phyloP scores from a whole-genome alignment of 2,888 invertebrate genomes.

The Apodemia zela region DNA sequence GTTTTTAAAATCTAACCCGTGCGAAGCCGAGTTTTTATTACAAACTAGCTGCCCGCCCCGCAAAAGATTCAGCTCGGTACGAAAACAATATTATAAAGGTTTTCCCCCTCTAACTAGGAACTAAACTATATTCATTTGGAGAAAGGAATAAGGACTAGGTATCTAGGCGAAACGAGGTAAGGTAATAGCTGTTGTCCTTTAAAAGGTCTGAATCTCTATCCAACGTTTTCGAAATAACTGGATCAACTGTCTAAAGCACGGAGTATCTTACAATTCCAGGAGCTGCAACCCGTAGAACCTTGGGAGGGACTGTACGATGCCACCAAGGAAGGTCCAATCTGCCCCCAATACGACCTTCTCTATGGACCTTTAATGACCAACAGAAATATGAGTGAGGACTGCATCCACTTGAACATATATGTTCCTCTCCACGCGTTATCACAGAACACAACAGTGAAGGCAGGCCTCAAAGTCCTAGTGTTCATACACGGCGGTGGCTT shows the following conservation, averaged over 20 bases:
- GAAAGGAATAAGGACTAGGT: no score
- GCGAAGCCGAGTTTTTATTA: no score
- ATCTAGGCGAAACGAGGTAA: no score
- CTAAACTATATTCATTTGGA: no score
- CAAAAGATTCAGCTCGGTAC: no score
- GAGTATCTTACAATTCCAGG: slow-evolving; percentile 58
- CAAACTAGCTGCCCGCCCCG: no score
- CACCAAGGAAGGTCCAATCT: slow-evolving; percentile 78
- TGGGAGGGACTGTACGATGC: slow-evolving; percentile 78
- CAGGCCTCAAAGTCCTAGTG: slow-evolving; percentile 55
- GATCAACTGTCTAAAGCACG: no score
- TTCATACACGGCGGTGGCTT: slow-evolving; percentile 71
- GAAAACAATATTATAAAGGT: no score
- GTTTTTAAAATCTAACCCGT: no score
- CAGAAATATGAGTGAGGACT: slow-evolving; percentile 50
- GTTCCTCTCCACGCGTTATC: slow-evolving; percentile 50
- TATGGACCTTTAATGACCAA: slow-evolving; percentile 50
- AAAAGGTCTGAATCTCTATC: not conserved
- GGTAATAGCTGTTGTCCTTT: no score
- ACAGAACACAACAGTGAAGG: not conserved
- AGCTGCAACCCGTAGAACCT: slow-evolving; percentile 68
- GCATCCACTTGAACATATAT: slow-evolving; percentile 64
- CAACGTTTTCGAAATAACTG: not conserved
- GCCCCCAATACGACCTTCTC: slow-evolving; percentile 78
- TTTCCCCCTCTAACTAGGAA: no score